Percentiles rank a stretch among this genome's conserved stretches.
These are phyloP conservation scores for Ecliptopera silaceata DNA, from an alignment of 2,888 invertebrate species.

Conservation along the genomic window DNA sequence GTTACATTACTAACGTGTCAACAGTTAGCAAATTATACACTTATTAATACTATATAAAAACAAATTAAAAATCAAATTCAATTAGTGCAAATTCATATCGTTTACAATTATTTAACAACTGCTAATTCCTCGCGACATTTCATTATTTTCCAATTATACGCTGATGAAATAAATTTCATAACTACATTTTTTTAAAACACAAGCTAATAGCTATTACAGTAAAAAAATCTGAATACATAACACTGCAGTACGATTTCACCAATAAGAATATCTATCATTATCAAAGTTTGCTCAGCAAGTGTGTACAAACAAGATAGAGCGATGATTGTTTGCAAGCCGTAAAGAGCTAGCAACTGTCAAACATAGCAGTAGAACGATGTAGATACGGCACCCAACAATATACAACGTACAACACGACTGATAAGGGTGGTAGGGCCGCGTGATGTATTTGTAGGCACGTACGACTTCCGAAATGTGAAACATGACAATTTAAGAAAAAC, in stretches of 20 bases:
- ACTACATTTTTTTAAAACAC: no score
- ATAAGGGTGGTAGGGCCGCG: slow-evolving; percentile 18
- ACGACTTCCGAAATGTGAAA: not conserved
- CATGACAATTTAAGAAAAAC: not conserved
- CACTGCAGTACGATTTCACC: slow-evolving; percentile 14
- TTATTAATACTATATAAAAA: no score
- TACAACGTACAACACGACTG: not conserved
- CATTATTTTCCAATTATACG: no score
- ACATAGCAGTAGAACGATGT: slow-evolving; percentile 4
- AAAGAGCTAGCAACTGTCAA: slow-evolving; percentile 21
- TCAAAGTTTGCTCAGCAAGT: slow-evolving; percentile 9
- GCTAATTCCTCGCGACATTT: no score
- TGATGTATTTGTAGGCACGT: slow-evolving; percentile 18
- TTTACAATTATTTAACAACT: no score
- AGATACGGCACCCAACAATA: not conserved
- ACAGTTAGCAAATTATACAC: no score
- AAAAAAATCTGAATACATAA: not conserved
- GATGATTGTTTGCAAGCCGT: slow-evolving; percentile 24
- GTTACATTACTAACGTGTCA: no score
- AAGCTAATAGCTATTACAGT: no score
- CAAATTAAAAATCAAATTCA: no score
- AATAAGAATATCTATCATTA: slow-evolving; percentile 10
- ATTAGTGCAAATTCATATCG: no score
- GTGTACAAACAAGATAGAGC: slow-evolving; percentile 42
- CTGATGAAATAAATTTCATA: no score